A percentile compares a stretch with the other conserved stretches of the same genome.
Conservation (phyloP, 2,113 vertebrate species). For the Chaetops frenatus region DNA sequence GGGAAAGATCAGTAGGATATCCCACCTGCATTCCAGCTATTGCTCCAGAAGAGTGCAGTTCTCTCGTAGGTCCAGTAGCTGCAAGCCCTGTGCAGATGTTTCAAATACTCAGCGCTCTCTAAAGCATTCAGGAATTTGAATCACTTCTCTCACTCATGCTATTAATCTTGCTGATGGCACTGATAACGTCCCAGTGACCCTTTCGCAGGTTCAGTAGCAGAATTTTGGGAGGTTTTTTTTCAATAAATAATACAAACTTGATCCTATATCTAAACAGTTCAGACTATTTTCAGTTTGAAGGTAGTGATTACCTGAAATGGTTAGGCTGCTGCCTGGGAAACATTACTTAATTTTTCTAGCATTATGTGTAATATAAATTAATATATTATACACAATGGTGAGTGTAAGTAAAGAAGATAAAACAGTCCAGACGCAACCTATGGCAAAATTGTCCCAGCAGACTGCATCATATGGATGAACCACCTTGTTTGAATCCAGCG, state of each 20-base stretch:
- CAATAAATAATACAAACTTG: background rate
- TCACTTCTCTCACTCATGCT: background rate
- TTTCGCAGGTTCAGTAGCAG: background rate
- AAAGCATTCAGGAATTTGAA: background rate
- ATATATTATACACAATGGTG: background rate
- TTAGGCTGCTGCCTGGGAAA: background rate
- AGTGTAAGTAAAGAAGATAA: background rate
- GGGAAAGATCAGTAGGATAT: slow-evolving; percentile 20
- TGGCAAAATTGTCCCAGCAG: background rate
- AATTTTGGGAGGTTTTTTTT: background rate
- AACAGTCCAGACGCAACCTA: background rate
- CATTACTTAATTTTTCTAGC: background rate
- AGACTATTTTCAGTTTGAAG: background rate
- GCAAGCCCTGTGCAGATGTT: slow-evolving; percentile 45
- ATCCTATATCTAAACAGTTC: background rate
- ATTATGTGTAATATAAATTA: background rate
- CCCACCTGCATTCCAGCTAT: slow-evolving; percentile 27
- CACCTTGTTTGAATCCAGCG: background rate
- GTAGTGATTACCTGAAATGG: background rate
- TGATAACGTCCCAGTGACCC: background rate
- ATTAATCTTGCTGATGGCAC: background rate
- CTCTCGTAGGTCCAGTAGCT: background rate
- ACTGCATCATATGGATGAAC: background rate
- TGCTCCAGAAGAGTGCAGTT: background rate
- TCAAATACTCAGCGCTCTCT: background rate